Base-by-base conservation (phyloP, 2,888 invertebrate species). In the Protula sp. region DNA sequence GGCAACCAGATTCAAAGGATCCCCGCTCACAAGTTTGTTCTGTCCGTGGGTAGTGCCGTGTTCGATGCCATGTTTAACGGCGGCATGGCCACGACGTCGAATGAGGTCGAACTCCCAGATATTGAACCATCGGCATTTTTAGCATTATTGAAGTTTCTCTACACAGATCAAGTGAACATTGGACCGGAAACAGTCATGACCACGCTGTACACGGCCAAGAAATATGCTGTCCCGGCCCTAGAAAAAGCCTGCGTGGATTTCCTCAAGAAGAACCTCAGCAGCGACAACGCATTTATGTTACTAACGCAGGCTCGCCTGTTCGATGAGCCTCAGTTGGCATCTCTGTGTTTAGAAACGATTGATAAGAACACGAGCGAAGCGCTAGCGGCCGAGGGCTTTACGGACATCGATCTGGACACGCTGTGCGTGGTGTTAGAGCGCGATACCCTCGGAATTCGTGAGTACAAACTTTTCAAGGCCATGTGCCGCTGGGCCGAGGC, bases 21-120 rank as follows among this genome's bases (percentile, higher is more conserved):
- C 64, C 89, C 90, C 0, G 91, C 91, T 0, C 80, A 80, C 65
- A 77, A 76, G 62, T 88, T 91, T 73, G 88, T 92, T 0, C 79
- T 92, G 38, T 89, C 89, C 0, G 88, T 89, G 5, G 90, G 91
- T 1, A 90, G 90, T 73, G 89, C 89, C 0, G 91, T 92, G 1
- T 92, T 92, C 76, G 90, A 91, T 79, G 90, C 89, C 4, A 89
- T 91, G 88, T 91, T 92, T 74, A 89, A 90, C 74, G 89, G 91
- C 24, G 74, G 68, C 28, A 75, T 78, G 72, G 74, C 77, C 19
- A 71, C 74, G 2, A 68, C 69, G 29, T 73, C 74, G 26, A 71
- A 63, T 54, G 88, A 90, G 70, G 87, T 91, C 55, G 89, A 90
- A 74, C 82, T 91, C 55, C 90, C 90, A 0, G 91, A 92, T 78